These are phyloP conservation scores for Scaptomyza caliginosa DNA, from an alignment of 2,888 invertebrate species.

Conservation along the genomic window DNA sequence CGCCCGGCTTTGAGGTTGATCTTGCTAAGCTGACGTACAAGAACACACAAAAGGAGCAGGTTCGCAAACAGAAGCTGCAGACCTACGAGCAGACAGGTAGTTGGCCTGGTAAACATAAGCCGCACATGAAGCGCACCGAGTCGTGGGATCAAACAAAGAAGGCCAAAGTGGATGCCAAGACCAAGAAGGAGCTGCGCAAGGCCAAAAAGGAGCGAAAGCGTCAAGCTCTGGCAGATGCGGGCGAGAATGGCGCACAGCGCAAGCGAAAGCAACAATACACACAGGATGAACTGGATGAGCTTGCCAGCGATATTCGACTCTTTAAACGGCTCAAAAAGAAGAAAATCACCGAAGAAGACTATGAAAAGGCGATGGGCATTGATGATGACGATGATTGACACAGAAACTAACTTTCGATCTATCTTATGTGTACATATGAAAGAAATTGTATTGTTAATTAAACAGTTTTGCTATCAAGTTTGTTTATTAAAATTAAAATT, in stretches of 20 bases:
- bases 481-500: background rate
- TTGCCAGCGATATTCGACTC: slow-evolving; percentile 91
- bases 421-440: slow-evolving; percentile 22
- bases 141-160: slow-evolving; percentile 92
- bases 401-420: slow-evolving; percentile 37
- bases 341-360: slow-evolving; percentile 89
- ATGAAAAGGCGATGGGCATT: slow-evolving; percentile 87
- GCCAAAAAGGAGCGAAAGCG: slow-evolving; percentile 83
- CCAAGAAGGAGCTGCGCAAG: slow-evolving; percentile 85
- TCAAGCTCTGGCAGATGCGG: slow-evolving; percentile 70
- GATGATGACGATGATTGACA: slow-evolving; percentile 53
- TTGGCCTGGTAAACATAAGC: slow-evolving; percentile 88
- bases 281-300: slow-evolving; percentile 90
- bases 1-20: slow-evolving; percentile 87
- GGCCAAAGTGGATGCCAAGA: slow-evolving; percentile 85
- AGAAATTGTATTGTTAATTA: background rate
- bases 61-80: slow-evolving; percentile 89
- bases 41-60: slow-evolving; percentile 91
- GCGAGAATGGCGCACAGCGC: slow-evolving; percentile 79
- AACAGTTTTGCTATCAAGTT: too few species aligned
- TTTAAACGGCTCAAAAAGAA: slow-evolving; percentile 94
- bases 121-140: slow-evolving; percentile 85
- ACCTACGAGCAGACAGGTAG: slow-evolving; percentile 89
- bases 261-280: slow-evolving; percentile 86
- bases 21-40: slow-evolving; percentile 90